Conservation (phyloP, 2,113 vertebrate species). For the Oreotragus oreotragus region DNA sequence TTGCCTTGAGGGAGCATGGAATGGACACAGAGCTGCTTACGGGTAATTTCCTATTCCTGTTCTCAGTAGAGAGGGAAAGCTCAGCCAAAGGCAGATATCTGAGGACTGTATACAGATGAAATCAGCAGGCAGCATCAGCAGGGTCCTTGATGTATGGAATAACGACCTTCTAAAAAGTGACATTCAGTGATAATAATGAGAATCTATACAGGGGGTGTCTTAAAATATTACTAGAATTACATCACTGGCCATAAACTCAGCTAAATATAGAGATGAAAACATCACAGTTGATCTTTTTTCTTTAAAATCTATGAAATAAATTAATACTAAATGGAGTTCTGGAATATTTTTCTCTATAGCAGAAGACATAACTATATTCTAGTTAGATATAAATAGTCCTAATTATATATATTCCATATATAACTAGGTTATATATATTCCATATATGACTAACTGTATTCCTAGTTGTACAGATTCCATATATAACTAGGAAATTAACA, state of each 20-base stretch:
- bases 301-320: constrained; percentile 5
- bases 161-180: background rate
- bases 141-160: background rate
- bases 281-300: background rate
- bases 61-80: background rate
- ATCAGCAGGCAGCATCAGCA: constrained; percentile 11
- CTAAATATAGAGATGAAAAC: background rate
- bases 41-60: background rate
- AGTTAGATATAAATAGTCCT: background rate
- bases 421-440: background rate
- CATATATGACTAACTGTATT: background rate
- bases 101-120: background rate
- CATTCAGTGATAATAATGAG: constrained; percentile 28
- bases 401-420: background rate
- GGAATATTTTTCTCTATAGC: background rate
- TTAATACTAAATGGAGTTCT: background rate
- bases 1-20: background rate
- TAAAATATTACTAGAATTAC: constrained; percentile 45
- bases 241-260: background rate
- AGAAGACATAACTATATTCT: background rate
- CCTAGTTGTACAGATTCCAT: background rate
- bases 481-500: background rate
- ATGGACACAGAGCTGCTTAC: background rate
- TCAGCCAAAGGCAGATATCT: background rate
- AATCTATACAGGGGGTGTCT: constrained; percentile 40